phyloP scores from a whole-genome alignment of 2,797 vertebrate genomes.

The Sebastolobus alascanus region DNA sequence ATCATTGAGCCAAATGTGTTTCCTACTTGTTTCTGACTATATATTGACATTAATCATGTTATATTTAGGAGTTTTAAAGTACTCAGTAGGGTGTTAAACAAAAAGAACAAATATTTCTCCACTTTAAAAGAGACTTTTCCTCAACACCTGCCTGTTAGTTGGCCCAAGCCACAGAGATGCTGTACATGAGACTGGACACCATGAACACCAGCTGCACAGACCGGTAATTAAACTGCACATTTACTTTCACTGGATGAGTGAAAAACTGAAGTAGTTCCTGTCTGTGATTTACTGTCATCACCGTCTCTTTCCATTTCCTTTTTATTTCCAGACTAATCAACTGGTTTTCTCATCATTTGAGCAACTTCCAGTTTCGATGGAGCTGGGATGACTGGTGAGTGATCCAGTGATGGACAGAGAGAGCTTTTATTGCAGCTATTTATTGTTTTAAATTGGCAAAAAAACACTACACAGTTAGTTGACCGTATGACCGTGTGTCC shows the following conservation, averaged over 20 bases:
- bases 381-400: constrained; percentile 99
- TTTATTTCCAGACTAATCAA: constrained; percentile 86
- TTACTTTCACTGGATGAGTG: accelerated
- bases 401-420: neutral
- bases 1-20: neutral
- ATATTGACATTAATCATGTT: neutral
- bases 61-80: neutral
- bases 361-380: constrained; percentile 99
- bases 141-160: constrained; percentile 89
- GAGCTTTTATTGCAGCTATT: neutral
- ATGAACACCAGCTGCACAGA: constrained; percentile 98
- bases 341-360: constrained; percentile 99
- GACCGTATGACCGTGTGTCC: neutral
- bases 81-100: neutral
- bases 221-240: constrained; percentile 78
- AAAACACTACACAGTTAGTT: neutral
- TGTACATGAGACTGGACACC: constrained; percentile 97
- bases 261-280: neutral
- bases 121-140: constrained; percentile 45
- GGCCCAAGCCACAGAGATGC: constrained; percentile 98
- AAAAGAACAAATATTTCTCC: neutral
- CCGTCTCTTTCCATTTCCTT: neutral
- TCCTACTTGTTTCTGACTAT: neutral
- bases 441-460: neutral
- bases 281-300: neutral